phyloP scores from a whole-genome alignment of 2,888 invertebrate species.

The Polyommatus icarus region DNA sequence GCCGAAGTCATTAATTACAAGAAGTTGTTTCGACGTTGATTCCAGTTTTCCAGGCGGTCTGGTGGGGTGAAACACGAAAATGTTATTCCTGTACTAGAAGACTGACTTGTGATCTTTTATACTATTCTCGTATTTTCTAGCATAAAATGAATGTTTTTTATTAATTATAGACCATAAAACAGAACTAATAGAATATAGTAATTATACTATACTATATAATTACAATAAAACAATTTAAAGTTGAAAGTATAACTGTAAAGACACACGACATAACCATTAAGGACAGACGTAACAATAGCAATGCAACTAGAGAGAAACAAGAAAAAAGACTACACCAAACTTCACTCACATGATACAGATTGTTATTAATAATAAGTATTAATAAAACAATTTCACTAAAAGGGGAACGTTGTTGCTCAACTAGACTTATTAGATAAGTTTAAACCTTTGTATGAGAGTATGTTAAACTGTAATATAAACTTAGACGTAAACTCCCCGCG shows the following conservation, averaged over 20 bases:
- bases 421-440: constrained; percentile 73
- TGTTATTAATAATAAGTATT: constrained; percentile 26
- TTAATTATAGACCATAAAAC: no score
- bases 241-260: not conserved
- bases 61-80: constrained; percentile 17
- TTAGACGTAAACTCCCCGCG: constrained; percentile 49
- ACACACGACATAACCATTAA: not conserved
- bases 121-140: not conserved
- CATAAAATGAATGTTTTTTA: not conserved
- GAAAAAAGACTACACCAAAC: not conserved
- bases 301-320: no score
- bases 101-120: not conserved
- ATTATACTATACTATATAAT: no score
- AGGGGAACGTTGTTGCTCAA: constrained; percentile 37
- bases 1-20: constrained; percentile 23
- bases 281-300: not conserved
- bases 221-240: not conserved
- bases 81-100: not conserved
- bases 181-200: no score
- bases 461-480: constrained; percentile 71
- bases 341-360: not conserved
- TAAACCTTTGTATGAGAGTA: constrained; percentile 59
- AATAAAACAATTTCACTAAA: constrained; percentile 31
- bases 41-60: not conserved
- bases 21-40: constrained; percentile 4